Evolutionary conservation across 2,797 vertebrate genomes (phyloP), one percentile per base, ranked within the genome.

Genomic region (Stomatorhinus walkeri): DNA sequence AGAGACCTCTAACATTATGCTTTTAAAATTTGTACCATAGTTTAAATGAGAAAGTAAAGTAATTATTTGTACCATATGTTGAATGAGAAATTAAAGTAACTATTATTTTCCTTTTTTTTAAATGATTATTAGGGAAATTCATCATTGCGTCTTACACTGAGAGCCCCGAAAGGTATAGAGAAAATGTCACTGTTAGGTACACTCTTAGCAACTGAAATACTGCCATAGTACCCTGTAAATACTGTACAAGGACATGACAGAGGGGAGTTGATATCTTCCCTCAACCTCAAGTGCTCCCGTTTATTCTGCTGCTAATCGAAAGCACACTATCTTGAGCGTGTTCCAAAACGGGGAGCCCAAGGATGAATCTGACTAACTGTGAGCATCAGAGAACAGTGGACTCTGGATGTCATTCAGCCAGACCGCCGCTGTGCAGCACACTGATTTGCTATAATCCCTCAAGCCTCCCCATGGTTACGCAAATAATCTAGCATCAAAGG

Each of bases 391-490:
- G 54, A 79, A 81, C 43, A 32, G 48, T 56, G 36, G 59, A 86
- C 89, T 32, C 64, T 72, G 56, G 24, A 40, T 89, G 59, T 85
- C 83, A 90, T 90, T 76, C 87, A 48, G 81, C 3, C 6, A 76
- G 56, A 88, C 59, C 46, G 24, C 24, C 22, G 10, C 43, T 46
- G 49, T 61, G 51, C 54, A 88, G 32, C 61, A n/a, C 46, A 88
- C 24, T 61, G 87, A 76, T 68, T 76, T 88, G 24, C 52, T 32
- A 72, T 88, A 72, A 32, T 86, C 32, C 89, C 89, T 86, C 14
- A 85, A 54, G 61, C 87, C 54, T 84, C 43, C 89, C 87, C 59
- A 54, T 46, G 79, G 87, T 89, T 88, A 85, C 76, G 49, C 61
- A 88, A 68, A 85, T 81, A 59, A 83, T 72, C 52, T 49, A 83